Evolutionary conservation across 1,140 invertebrate species (phyloP).

Genomic region (Lepidostoma basale): DNA sequence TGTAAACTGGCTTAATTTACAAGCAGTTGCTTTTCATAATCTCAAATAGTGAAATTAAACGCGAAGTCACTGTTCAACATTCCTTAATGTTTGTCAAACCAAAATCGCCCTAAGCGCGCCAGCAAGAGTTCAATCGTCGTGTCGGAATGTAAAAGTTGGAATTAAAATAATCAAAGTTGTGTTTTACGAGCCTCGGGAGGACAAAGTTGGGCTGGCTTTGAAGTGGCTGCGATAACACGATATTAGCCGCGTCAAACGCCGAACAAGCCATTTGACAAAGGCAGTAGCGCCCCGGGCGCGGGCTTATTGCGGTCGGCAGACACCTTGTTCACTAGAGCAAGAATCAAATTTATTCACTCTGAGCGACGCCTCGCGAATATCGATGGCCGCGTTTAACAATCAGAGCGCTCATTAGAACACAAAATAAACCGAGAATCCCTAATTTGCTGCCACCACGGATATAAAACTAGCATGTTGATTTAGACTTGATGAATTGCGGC

Average conservation of each 20-base stretch:
- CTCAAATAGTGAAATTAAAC: too few relatives aligned
- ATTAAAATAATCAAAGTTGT: not conserved
- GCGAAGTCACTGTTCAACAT: too few relatives aligned
- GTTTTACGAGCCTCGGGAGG: not conserved
- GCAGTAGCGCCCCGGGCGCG: slow-evolving; percentile 2
- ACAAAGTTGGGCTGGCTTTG: slow-evolving; percentile 21
- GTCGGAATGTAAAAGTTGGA: not conserved
- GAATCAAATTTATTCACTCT: slow-evolving; percentile 23
- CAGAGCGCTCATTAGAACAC: not conserved
- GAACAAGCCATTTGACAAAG: slow-evolving; percentile 29
- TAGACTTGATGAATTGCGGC: too few relatives aligned
- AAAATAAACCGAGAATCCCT: too few relatives aligned
- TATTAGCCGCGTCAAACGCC: slow-evolving; percentile 33
- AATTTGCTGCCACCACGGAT: too few relatives aligned
- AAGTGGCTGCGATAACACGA: slow-evolving; percentile 33
- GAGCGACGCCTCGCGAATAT: not conserved
- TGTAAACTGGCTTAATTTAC: too few relatives aligned
- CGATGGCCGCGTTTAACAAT: slow-evolving; percentile 3
- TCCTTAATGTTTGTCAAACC: too few relatives aligned
- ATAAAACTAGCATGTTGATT: too few relatives aligned
- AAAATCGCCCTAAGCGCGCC: too few relatives aligned
- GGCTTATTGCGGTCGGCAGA: slow-evolving; percentile 21
- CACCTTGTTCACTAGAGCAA: slow-evolving; percentile 19
- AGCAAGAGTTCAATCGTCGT: too few relatives aligned
- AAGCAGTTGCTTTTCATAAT: too few relatives aligned